phyloP scores from a whole-genome alignment of 92 coral and sea anemone species.

The Palythoa grandis region DNA sequence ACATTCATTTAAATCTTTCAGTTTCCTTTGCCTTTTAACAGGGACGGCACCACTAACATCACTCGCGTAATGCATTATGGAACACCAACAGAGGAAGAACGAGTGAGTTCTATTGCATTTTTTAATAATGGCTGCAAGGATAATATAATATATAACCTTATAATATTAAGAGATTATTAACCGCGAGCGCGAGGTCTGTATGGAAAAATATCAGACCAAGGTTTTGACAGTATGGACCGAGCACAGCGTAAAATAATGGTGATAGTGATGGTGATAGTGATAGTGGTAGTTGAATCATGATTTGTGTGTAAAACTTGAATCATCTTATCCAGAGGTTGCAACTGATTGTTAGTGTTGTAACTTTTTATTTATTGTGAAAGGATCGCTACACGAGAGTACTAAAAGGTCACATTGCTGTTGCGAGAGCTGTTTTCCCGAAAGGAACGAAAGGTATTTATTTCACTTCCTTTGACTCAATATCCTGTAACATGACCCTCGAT shows the following conservation, averaged over 20 bases:
- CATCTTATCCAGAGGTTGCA: not conserved
- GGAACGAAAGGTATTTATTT: conserved; percentile 48
- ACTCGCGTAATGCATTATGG: conserved; percentile 64
- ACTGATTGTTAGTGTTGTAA: not conserved
- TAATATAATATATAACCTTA: no score
- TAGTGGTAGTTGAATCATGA: not conserved
- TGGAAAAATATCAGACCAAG: no score
- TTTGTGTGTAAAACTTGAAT: not conserved
- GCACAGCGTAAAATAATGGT: not conserved
- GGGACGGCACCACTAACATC: conserved; percentile 63
- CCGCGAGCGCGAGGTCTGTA: no score
- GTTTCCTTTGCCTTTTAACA: conserved; percentile 7
- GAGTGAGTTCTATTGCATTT: conserved; percentile 7
- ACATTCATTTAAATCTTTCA: not conserved
- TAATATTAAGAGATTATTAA: no score
- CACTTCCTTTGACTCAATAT: no score
- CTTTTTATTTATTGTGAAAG: not conserved
- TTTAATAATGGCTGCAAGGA: not conserved
- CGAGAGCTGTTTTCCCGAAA: conserved; percentile 48
- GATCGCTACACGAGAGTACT: conserved; percentile 62
- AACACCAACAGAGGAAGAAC: conserved; percentile 55
- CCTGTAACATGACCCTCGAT: not conserved
- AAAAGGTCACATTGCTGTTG: conserved; percentile 56
- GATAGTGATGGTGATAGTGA: not conserved
- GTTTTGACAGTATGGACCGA: not conserved